These are phyloP conservation scores for Lagria hirta DNA, from an alignment of 2,888 invertebrate species.

Conservation along the genomic window DNA sequence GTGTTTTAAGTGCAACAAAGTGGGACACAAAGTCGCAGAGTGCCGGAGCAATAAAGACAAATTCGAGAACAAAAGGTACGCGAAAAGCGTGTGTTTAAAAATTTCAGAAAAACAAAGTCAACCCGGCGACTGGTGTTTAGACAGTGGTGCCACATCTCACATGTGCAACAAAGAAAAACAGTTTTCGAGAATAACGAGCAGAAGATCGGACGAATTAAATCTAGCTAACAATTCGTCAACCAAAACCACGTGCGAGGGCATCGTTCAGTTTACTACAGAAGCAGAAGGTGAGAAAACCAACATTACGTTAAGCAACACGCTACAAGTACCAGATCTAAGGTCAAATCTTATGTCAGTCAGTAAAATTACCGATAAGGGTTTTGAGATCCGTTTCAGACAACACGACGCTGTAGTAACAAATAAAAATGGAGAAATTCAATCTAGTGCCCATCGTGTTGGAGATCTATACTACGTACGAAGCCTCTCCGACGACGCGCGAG, in stretches of 20 bases:
- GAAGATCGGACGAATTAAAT: not conserved
- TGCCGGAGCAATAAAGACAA: slow-evolving; percentile 2
- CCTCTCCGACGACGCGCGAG: too few species aligned
- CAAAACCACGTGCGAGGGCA: not conserved
- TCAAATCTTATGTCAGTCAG: slow-evolving; percentile 27
- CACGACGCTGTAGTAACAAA: slow-evolving; percentile 14
- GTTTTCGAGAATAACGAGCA: not conserved
- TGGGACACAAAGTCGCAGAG: slow-evolving; percentile 16
- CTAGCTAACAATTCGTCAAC: slow-evolving; percentile 1
- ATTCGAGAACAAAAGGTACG: too few species aligned
- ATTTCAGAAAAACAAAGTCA: not conserved
- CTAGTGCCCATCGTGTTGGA: too few species aligned
- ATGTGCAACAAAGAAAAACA: not conserved
- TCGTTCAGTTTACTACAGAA: not conserved
- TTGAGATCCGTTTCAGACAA: slow-evolving; percentile 13
- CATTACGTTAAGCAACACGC: too few species aligned
- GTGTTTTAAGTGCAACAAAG: slow-evolving; percentile 11
- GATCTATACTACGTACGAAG: slow-evolving; percentile 12
- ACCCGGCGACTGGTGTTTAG: slow-evolving; percentile 1
- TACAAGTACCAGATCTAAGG: slow-evolving; percentile 16
- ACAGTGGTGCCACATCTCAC: slow-evolving; percentile 3
- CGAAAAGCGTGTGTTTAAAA: too few species aligned
- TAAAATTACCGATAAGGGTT: slow-evolving; percentile 26
- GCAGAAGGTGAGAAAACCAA: not conserved
- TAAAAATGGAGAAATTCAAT: not conserved